Base-by-base conservation (phyloP, 2,797 vertebrate genomes). In the Pelobates cultripes region DNA sequence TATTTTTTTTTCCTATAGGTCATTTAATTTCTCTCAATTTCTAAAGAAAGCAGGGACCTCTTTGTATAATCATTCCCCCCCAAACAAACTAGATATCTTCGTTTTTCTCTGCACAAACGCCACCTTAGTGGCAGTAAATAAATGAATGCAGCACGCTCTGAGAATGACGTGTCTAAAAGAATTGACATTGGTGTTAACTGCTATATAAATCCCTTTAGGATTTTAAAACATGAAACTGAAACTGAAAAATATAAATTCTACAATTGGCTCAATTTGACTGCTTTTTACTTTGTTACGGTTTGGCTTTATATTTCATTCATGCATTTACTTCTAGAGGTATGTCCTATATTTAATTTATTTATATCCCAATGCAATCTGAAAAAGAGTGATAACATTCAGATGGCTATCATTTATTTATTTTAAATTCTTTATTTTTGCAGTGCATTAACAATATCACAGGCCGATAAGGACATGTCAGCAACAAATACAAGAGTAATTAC, bases 171-270 rank as follows among this genome's bases (percentile, higher is more conserved):
- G 61, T 17, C 60, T 72, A 3, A 43, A 53, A 82, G 73, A 67
- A n/a, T 40, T 14, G 10, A 71, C 60, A 47, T 70, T 77, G 74
- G 75, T 73, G 74, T 67, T 82, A 66, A 82, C 69, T 55, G 80
- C 75, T 15, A 3, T 42, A 41, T 47, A 81, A 70, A 74, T 75
- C 79, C 43, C 43, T 41, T 7, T 4, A 69, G 64, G 64, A 80
- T 42, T 67, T 79, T 66, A 79, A 63, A 47, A 75, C 13, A 70
- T 43, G 28, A 28, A 28, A 28, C 28, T 28, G 28, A 28, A 28
- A 28, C 28, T 2, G 7, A 8, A 63, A 41, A 15, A 51, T 12
- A 51, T n/a, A 69, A 75, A 61, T 61, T 9, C 17, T 53, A 64
- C 10, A 71, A 53, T 63, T 64, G 73, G 43, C 61, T 12, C 17